Conservation (phyloP, 2,797 vertebrate genomes). For the Sebastiscus albofasciatus region DNA sequence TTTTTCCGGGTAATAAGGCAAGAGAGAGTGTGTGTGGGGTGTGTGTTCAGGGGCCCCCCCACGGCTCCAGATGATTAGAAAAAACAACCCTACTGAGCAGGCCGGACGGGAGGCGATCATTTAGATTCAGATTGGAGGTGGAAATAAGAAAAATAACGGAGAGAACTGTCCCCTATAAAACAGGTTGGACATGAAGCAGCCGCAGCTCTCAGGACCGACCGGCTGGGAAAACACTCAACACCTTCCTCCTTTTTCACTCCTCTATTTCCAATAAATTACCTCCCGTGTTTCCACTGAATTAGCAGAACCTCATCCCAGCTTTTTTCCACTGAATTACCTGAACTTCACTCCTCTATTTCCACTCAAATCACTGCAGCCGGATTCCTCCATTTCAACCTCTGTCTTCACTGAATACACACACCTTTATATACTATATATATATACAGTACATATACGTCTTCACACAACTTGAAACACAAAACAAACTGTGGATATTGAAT, state of each 20-base stretch:
- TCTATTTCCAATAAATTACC: neutral
- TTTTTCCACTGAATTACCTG: constrained; percentile 5
- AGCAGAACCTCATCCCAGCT: neutral
- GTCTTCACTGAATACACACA: neutral
- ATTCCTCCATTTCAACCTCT: neutral
- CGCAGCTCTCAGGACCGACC: neutral
- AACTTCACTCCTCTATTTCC: constrained; percentile 5
- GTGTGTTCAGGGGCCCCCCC: constrained; percentile 23
- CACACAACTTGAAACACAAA: neutral
- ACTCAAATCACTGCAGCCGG: neutral
- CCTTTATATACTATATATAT: too few species aligned
- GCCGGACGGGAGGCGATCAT: constrained; percentile 28
- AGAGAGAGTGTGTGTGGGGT: neutral
- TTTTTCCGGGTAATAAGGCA: constrained; percentile 18
- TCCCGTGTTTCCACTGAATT: constrained; percentile 5
- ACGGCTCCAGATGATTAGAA: constrained; percentile 62
- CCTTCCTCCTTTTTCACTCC: neutral
- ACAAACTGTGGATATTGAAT: neutral
- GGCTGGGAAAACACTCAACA: constrained; percentile 4
- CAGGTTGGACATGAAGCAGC: neutral
- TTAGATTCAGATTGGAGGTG: constrained; percentile 29
- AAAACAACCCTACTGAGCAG: constrained; percentile 55
- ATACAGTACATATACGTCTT: neutral
- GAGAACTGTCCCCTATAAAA: constrained; percentile 7
- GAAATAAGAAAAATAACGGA: constrained; percentile 34